Percentiles rank a stretch among this genome's conserved stretches.
Conservation (phyloP, 2,113 vertebrate species). For the Syngnathus typhle region DNA sequence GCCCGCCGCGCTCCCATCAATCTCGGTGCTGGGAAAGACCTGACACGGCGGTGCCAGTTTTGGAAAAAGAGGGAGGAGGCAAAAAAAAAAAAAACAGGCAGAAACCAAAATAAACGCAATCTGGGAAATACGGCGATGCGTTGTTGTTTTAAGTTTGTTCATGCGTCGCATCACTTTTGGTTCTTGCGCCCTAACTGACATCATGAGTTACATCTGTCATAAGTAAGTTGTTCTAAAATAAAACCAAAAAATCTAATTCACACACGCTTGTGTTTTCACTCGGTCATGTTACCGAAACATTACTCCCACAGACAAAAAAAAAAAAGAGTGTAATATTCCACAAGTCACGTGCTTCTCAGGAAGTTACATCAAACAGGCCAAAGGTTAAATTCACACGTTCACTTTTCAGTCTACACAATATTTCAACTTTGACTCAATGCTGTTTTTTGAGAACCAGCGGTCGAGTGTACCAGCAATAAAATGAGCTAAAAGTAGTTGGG, state of each 20-base stretch:
- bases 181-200: background rate
- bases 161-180: background rate
- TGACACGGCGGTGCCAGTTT: conserved; percentile 38
- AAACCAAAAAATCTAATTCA: too few relatives aligned
- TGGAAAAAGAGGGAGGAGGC: conserved; percentile 14
- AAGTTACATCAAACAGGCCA: too few relatives aligned
- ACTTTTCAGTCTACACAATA: too few relatives aligned
- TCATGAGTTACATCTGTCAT: background rate
- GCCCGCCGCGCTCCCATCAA: conserved; percentile 63
- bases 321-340: too few relatives aligned
- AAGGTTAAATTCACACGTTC: too few relatives aligned
- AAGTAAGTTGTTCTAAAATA: too few relatives aligned
- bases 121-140: background rate
- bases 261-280: too few relatives aligned
- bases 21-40: conserved; percentile 60
- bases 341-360: too few relatives aligned
- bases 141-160: conserved; percentile 1
- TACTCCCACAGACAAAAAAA: too few relatives aligned
- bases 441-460: background rate
- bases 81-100: conserved; percentile 5
- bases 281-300: too few relatives aligned
- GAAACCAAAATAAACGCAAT: conserved; percentile 2
- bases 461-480: background rate
- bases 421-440: too few relatives aligned
- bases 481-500: too few relatives aligned